These are phyloP conservation scores for Centroberyx gerrardi DNA, from an alignment of 2,797 vertebrate species.

Conservation along the genomic window DNA sequence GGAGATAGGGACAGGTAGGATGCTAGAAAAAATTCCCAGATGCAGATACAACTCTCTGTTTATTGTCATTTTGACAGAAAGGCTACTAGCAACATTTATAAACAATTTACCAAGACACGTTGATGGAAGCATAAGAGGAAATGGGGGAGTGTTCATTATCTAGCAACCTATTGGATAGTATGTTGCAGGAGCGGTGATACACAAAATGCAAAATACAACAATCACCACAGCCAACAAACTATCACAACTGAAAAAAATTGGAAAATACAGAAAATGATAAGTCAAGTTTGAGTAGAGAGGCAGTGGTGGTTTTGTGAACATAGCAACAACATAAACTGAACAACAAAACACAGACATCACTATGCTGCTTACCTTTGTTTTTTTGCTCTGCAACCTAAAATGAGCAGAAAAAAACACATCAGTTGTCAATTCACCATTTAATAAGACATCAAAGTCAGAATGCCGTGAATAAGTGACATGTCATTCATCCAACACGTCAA, in stretches of 20 bases:
- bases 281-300: not conserved
- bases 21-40: not conserved
- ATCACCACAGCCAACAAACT: not conserved
- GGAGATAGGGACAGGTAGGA: not conserved
- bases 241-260: not conserved
- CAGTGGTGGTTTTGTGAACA: not conserved
- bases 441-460: not conserved
- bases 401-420: conserved; percentile 63
- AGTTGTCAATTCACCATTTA: conserved; percentile 4
- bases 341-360: not conserved
- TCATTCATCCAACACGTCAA: conserved; percentile 17
- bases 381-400: conserved; percentile 99
- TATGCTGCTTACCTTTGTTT: conserved; percentile 95
- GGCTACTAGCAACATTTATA: not conserved
- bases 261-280: not conserved
- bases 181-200: not conserved
- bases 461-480: not conserved
- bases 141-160: not conserved
- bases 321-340: conserved; percentile 3
- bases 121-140: not conserved
- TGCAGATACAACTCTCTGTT: not conserved
- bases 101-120: not conserved
- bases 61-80: no score
- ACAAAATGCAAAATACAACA: not conserved
- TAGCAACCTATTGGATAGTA: not conserved